Conservation (phyloP, 2,888 invertebrate species). For the Oligia fasciuncula region DNA sequence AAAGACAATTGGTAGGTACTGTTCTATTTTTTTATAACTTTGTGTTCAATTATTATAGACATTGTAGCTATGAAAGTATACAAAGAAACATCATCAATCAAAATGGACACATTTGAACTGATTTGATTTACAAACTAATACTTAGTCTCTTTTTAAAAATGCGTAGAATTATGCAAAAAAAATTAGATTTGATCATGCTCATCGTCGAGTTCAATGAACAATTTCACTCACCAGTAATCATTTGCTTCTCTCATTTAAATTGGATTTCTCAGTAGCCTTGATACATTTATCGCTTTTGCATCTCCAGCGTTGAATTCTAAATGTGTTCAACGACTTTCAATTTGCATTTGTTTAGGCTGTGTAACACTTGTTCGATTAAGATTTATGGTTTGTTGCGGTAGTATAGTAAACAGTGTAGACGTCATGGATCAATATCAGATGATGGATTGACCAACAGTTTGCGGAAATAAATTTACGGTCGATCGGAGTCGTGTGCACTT, state of each 20-base stretch:
- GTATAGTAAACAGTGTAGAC: conserved; percentile 32
- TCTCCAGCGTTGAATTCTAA: conserved; percentile 34
- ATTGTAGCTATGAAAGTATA: background rate
- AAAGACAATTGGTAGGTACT: conserved; percentile 4
- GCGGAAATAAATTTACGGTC: conserved; percentile 17
- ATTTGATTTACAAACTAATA: background rate
- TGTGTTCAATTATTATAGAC: conserved; percentile 1
- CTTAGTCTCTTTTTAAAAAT: background rate
- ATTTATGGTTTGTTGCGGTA: conserved; percentile 40
- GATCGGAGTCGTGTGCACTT: conserved; percentile 24
- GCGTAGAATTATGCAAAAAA: background rate
- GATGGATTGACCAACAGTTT: conserved; percentile 39
- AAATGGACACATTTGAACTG: background rate
- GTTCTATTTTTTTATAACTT: conserved; percentile 25
- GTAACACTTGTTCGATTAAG: conserved; percentile 34
- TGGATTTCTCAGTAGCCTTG: conserved; percentile 20
- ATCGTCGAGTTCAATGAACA: conserved; percentile 14
- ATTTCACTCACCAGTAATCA: conserved; percentile 18
- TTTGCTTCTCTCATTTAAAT: conserved; percentile 26
- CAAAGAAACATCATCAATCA: background rate
- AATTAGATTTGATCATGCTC: background rate
- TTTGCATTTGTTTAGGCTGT: conserved; percentile 40
- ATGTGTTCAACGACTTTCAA: conserved; percentile 34
- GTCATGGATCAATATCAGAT: conserved; percentile 40
- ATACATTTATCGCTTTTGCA: conserved; percentile 30